phyloP scores from a whole-genome alignment of 2,888 invertebrate species.

The Scaptomyza flava region DNA sequence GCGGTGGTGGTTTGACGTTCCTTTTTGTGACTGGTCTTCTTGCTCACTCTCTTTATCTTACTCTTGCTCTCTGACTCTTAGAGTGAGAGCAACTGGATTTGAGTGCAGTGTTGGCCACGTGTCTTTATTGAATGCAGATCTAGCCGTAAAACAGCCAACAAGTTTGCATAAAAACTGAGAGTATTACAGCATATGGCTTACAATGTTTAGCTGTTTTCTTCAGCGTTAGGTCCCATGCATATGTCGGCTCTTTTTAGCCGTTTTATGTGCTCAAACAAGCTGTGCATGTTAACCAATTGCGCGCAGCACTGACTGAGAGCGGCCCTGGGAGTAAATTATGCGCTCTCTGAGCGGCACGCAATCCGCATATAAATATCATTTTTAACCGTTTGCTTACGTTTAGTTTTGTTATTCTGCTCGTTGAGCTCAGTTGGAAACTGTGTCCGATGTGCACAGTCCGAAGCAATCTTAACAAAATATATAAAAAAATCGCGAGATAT shows the following conservation, averaged over 20 bases:
- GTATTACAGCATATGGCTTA: too few species aligned
- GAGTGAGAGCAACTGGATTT: slow-evolving; percentile 20
- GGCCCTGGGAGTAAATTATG: slow-evolving; percentile 3
- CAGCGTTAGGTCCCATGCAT: not conserved
- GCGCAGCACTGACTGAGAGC: slow-evolving; percentile 21
- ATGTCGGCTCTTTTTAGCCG: not conserved
- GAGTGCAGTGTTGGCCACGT: slow-evolving; percentile 18
- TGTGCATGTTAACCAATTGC: not conserved
- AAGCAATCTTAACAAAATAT: slow-evolving; percentile 24
- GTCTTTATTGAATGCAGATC: not conserved
- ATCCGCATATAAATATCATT: slow-evolving; percentile 49
- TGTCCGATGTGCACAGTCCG: slow-evolving; percentile 27
- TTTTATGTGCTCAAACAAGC: not conserved
- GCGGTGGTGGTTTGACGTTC: slow-evolving; percentile 74
- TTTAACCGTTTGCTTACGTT: slow-evolving; percentile 38
- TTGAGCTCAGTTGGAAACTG: slow-evolving; percentile 39
- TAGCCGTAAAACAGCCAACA: slow-evolving; percentile 6
- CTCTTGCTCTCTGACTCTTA: slow-evolving; percentile 8
- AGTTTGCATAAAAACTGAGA: not conserved
- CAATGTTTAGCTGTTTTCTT: not conserved
- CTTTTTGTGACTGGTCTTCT: slow-evolving; percentile 53
- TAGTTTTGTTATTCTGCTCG: slow-evolving; percentile 57
- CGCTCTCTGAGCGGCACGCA: slow-evolving; percentile 31
- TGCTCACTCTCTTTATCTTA: slow-evolving; percentile 14
- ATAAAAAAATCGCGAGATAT: slow-evolving; percentile 28